These are phyloP conservation scores for zebrafish (Danio rerio) DNA, from an alignment of 2,113 vertebrate species.

Conservation along the genomic window DNA sequence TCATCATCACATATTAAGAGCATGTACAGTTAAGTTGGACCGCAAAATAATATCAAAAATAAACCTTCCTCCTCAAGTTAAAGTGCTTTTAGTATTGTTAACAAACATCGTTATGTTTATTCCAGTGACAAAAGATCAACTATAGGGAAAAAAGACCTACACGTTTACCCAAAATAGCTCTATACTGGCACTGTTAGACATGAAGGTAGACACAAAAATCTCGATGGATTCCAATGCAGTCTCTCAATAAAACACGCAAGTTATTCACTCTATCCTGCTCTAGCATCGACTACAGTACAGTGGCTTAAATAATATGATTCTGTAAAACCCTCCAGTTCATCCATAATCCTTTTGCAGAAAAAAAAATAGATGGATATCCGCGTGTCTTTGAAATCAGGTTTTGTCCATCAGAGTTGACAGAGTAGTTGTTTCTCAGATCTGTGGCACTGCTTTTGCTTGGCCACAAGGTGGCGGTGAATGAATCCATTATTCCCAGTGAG, in stretches of 20 bases:
- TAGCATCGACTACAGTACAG: slow-evolving; percentile 23
- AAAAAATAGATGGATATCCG: slow-evolving; percentile 21
- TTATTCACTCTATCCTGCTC: slow-evolving; percentile 28
- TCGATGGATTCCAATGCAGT: slow-evolving; percentile 60
- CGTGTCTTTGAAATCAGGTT: slow-evolving; percentile 15
- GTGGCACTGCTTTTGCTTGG: slow-evolving; percentile 35
- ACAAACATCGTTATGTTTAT: slow-evolving; percentile 48
- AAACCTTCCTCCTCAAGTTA: slow-evolving; percentile 62
- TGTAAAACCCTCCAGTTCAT: slow-evolving; percentile 2
- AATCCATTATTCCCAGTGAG: background rate
- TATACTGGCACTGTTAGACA: slow-evolving; percentile 59
- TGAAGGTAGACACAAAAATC: slow-evolving; percentile 48
- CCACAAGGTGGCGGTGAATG: slow-evolving; percentile 32
- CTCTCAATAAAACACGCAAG: slow-evolving; percentile 19
- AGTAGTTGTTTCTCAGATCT: background rate
- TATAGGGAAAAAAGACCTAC: slow-evolving; percentile 41
- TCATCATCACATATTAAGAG: slow-evolving; percentile 17
- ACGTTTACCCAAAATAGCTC: slow-evolving; percentile 53
- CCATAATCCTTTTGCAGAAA: background rate
- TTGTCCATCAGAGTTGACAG: slow-evolving; percentile 1
- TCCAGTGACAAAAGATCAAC: slow-evolving; percentile 52
- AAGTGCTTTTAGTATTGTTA: slow-evolving; percentile 81
- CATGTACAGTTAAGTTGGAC: slow-evolving; percentile 68
- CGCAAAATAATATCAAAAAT: slow-evolving; percentile 52
- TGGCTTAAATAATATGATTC: slow-evolving; percentile 39